Conservation (phyloP, 2,797 vertebrate species). For the Pseudochromis fuscus region DNA sequence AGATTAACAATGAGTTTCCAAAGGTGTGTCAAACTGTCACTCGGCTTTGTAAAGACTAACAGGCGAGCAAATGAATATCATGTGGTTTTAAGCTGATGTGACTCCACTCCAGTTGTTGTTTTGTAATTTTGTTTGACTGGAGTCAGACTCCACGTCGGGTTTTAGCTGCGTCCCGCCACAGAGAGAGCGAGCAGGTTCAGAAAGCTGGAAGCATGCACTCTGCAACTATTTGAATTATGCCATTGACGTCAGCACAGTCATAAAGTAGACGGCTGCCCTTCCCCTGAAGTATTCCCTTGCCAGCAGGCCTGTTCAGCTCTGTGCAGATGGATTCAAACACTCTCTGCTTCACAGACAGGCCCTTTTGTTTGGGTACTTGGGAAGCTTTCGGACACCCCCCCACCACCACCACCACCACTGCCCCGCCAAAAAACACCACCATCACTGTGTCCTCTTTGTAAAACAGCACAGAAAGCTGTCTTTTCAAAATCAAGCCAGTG, state of each 20-base stretch:
- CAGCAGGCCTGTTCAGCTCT: slow-evolving; percentile 91
- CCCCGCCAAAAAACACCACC: slow-evolving; percentile 37
- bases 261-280: slow-evolving; percentile 98
- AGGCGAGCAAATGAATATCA: slow-evolving; percentile 27
- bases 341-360: slow-evolving; percentile 72
- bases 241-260: slow-evolving; percentile 99
- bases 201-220: slow-evolving; percentile 93
- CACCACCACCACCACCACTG: too few relatives aligned
- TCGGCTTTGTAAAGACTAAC: slow-evolving; percentile 23
- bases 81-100: slow-evolving; percentile 19
- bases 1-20: slow-evolving; percentile 26
- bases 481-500: slow-evolving; percentile 28
- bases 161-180: slow-evolving; percentile 84
- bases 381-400: slow-evolving; percentile 64
- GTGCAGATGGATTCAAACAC: slow-evolving; percentile 88
- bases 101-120: slow-evolving; percentile 64
- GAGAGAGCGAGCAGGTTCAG: slow-evolving; percentile 81
- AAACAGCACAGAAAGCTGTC: slow-evolving; percentile 38
- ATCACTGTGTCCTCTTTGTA: slow-evolving; percentile 51
- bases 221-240: slow-evolving; percentile 99
- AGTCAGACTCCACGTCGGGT: slow-evolving; percentile 82
- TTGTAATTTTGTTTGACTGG: slow-evolving; percentile 6
- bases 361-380: slow-evolving; percentile 83
- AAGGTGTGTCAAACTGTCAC: slow-evolving; percentile 34
- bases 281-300: slow-evolving; percentile 91